Conservation (phyloP, 1,140 invertebrate species). For the Bombus fervidus region DNA sequence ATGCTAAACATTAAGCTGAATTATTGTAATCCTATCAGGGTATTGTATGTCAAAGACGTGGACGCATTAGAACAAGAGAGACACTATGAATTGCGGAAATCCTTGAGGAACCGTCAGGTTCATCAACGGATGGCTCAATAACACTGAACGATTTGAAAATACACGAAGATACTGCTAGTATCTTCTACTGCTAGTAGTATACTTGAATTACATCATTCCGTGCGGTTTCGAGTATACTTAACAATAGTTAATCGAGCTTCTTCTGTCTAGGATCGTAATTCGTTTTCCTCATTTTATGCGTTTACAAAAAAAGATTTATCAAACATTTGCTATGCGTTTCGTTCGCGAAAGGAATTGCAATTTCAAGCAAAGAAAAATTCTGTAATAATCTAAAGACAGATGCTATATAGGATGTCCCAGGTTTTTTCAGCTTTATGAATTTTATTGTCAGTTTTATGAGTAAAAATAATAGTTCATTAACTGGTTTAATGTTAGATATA, state of each 20-base stretch:
- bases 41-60: slow-evolving; percentile 18
- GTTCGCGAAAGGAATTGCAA: slow-evolving; percentile 18
- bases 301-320: background rate
- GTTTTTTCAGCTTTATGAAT: background rate
- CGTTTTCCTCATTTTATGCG: slow-evolving; percentile 6
- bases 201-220: background rate
- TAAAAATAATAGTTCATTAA: background rate
- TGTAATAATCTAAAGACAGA: background rate
- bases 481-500: background rate
- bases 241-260: background rate
- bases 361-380: background rate
- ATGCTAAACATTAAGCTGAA: background rate
- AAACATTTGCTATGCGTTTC: background rate
- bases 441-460: background rate
- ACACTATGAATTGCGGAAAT: background rate
- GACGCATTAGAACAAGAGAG: background rate
- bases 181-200: no score
- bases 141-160: background rate
- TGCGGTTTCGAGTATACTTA: slow-evolving; percentile 15
- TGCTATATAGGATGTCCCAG: background rate
- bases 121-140: no score
- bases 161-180: background rate
- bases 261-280: background rate
- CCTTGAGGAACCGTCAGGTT: background rate
- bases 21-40: slow-evolving; percentile 30